Conservation (phyloP, 2,888 invertebrate genomes). For the Drosophila leonis region DNA sequence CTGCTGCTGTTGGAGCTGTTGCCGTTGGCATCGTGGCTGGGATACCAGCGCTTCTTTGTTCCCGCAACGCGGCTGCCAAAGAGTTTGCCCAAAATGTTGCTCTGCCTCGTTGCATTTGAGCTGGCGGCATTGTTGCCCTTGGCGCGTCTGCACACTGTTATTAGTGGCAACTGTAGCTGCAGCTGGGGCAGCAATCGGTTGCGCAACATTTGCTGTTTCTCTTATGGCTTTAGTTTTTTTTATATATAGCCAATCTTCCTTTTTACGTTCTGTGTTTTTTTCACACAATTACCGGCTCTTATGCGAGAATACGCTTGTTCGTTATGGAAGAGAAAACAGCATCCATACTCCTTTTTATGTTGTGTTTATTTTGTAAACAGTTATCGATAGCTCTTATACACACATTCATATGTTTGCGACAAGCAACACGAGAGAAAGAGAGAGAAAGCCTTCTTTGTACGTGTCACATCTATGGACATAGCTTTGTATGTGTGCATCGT, state of each 20-base stretch:
- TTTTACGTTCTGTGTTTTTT: not conserved
- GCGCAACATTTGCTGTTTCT: slow-evolving; percentile 47
- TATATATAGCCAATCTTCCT: not conserved
- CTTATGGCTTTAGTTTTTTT: not conserved
- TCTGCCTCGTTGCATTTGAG: slow-evolving; percentile 63
- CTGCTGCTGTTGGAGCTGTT: slow-evolving; percentile 4
- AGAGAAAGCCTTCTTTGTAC: not conserved
- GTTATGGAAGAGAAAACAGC: not conserved
- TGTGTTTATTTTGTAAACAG: not conserved
- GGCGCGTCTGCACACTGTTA: not conserved
- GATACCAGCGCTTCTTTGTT: slow-evolving; percentile 83
- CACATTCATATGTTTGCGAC: not conserved
- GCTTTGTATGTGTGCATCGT: too few relatives aligned
- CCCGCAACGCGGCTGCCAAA: slow-evolving; percentile 80
- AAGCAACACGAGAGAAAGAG: not conserved
- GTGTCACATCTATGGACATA: not conserved
- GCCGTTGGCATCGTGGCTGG: slow-evolving; percentile 41
- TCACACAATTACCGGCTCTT: not conserved
- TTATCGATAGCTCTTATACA: slow-evolving; percentile 4
- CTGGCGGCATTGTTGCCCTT: slow-evolving; percentile 29
- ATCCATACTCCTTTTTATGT: not conserved
- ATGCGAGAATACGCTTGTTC: too few relatives aligned
- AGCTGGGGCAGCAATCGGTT: slow-evolving; percentile 32
- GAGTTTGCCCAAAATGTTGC: slow-evolving; percentile 82
- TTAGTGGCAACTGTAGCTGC: not conserved